These are phyloP conservation scores for Eupristina koningsbergeri DNA, from an alignment of 1,140 invertebrate species.

Conservation along the genomic window DNA sequence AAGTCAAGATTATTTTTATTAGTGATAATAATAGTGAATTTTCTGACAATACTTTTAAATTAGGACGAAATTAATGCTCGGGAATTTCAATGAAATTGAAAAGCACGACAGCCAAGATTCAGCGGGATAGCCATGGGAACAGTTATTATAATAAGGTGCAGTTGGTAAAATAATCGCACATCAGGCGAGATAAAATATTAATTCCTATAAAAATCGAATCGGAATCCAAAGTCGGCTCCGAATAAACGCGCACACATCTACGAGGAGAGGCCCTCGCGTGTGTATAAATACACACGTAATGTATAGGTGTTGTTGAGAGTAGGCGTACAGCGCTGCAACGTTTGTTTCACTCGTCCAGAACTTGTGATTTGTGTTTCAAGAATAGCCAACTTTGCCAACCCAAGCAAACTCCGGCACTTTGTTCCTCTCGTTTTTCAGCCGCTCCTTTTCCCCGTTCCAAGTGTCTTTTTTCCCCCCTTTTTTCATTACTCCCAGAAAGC, in stretches of 20 bases:
- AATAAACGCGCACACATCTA: not conserved
- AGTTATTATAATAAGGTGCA: constrained; percentile 4
- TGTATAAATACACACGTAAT: constrained; percentile 20
- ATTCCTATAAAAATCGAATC: not conserved
- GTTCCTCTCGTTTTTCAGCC: not conserved
- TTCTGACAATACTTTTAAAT: not conserved
- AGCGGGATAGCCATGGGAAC: not conserved
- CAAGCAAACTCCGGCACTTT: not conserved
- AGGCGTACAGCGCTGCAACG: constrained; percentile 10
- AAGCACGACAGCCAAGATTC: not conserved
- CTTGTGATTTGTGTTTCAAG: constrained; percentile 35
- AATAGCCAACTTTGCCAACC: not conserved
- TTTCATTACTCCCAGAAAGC: constrained; percentile 19
- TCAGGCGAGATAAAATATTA: constrained; percentile 12
- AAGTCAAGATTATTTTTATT: not conserved
- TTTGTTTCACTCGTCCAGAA: constrained; percentile 7
- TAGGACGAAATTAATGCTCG: not conserved
- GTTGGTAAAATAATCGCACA: constrained; percentile 16
- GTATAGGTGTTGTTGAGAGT: constrained; percentile 24
- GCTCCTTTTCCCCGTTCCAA: not conserved
- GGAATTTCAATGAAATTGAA: constrained; percentile 14
- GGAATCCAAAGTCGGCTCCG: not conserved
- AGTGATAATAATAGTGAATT: not conserved
- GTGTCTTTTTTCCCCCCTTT: not conserved
- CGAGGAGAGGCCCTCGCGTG: not conserved